Evolutionary conservation across 1,140 invertebrate genomes (phyloP).

Genomic region (Eciton burchellii): DNA sequence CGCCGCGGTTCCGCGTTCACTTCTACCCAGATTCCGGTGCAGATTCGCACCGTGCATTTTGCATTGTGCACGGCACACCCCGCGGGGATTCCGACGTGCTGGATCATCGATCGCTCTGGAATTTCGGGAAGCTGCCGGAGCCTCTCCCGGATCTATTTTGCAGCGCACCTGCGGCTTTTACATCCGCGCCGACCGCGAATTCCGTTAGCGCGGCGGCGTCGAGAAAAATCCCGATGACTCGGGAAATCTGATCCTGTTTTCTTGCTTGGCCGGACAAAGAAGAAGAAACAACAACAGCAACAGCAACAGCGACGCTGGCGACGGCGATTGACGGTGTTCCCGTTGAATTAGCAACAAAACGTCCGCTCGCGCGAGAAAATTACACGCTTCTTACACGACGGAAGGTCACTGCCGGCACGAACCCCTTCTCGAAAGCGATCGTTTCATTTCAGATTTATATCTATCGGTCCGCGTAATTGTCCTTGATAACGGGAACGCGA

Average conservation of each 20-base stretch:
- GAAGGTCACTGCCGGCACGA: constrained; percentile 64
- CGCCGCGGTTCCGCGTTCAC: too few relatives aligned
- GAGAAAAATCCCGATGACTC: constrained; percentile 61
- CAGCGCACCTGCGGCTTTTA: constrained; percentile 40
- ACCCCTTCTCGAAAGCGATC: constrained; percentile 70
- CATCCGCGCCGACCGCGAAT: constrained; percentile 46
- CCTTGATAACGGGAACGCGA: constrained; percentile 74
- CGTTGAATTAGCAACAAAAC: constrained; percentile 73
- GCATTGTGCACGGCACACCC: background rate
- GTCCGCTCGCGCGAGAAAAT: constrained; percentile 64
- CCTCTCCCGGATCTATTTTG: constrained; percentile 22
- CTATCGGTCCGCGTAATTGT: constrained; percentile 69
- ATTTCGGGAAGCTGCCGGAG: constrained; percentile 23
- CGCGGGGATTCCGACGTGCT: background rate
- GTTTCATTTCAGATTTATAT: constrained; percentile 70
- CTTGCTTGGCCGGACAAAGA: constrained; percentile 15
- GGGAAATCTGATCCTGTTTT: constrained; percentile 68
- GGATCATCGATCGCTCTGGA: constrained; percentile 3
- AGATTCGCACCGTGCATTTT: too few relatives aligned
- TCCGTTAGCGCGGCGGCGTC: constrained; percentile 9
- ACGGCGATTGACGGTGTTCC: constrained; percentile 64
- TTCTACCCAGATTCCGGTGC: too few relatives aligned
- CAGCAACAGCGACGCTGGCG: constrained; percentile 13
- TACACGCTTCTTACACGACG: constrained; percentile 63
- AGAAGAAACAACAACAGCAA: background rate